Evolutionary conservation across 1,140 invertebrate species (phyloP).

Genomic region (Dendroctonus valens): DNA sequence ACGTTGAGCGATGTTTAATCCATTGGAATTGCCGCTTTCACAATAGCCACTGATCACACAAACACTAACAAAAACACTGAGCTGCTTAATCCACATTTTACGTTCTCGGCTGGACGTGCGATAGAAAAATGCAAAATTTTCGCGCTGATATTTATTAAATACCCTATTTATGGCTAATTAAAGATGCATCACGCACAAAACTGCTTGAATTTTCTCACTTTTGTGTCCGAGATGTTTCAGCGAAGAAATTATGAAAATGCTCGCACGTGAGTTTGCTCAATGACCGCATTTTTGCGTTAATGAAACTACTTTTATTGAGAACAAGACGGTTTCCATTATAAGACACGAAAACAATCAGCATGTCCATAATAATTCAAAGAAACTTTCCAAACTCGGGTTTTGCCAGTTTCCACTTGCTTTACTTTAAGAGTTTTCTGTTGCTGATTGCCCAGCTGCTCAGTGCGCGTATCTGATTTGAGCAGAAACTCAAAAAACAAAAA

Average conservation of each 20-base stretch:
- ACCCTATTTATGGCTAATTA: constrained; percentile 22
- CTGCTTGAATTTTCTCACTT: constrained; percentile 21
- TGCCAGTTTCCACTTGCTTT: too few species aligned
- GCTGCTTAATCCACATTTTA: constrained; percentile 7
- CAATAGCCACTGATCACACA: constrained; percentile 3
- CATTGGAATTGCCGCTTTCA: background rate
- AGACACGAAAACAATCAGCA: too few species aligned
- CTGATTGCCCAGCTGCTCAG: too few species aligned
- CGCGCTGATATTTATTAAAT: constrained; percentile 13
- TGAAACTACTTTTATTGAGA: background rate
- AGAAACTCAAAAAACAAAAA: too few species aligned
- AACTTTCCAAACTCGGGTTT: too few species aligned
- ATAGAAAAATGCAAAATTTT: constrained; percentile 11
- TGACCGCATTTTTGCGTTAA: constrained; percentile 20
- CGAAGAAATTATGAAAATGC: constrained; percentile 1
- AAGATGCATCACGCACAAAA: constrained; percentile 11
- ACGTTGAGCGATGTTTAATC: constrained; percentile 10
- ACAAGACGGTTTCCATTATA: too few species aligned
- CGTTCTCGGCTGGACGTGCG: background rate
- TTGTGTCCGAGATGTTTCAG: constrained; percentile 10
- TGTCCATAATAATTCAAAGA: too few species aligned
- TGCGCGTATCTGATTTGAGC: too few species aligned
- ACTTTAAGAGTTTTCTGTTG: too few species aligned
- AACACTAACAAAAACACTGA: constrained; percentile 6
- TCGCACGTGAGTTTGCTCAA: constrained; percentile 20